Evolutionary conservation across 2,888 invertebrate species (phyloP), one percentile per base, ranked within the genome.

Genomic region (Hymenopus coronatus): DNA sequence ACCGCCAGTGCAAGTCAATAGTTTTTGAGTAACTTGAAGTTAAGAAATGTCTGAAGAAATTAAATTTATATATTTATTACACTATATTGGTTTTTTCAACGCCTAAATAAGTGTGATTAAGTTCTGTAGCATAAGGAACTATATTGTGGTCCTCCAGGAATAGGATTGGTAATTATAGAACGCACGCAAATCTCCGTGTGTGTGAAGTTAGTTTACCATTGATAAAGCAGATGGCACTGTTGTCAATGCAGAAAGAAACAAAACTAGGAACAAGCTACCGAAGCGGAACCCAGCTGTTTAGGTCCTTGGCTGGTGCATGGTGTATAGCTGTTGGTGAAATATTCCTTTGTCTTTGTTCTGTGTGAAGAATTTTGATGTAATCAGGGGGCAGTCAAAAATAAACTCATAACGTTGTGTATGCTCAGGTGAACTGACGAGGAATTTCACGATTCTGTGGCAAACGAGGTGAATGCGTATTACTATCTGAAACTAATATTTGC

Each of bases 271-370:
- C 85, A 46, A 87, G 87, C 82, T 82, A 82, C 14, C 40, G 27
- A 30, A 33, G 82, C 87, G 33, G 28, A 87, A 33, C 87, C 87
- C 87, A 87, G 87, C 87, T 87, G 87, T 87, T 87, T 40, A 9
- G 87, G 14, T 87, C 82, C n/a, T 87, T 87, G 30, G 20, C 20
- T 82, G 40, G 87, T 87, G 87, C 82, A 82, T 87, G 87, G 30
- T 28, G 25, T 30, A 7, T 15, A 82, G n/a, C 87, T 33, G 40
- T 82, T 81, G 82, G 87, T 82, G 87, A 30, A 40, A 30, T 82
- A 9, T 82, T 86, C 12, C 25, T 82, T 82, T 87, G 12, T 82
- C 30, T 87, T 87, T 82, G 87, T 87, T 87, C 30, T 82, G 81
- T n/a, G 28, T 87, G 82, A 20, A 70, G 25, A 20, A 20, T 20